A percentile compares a stretch with the other conserved stretches of the same genome.
Evolutionary conservation across 1,140 invertebrate genomes (phyloP).

Genomic region (Tetramorium simillimum): DNA sequence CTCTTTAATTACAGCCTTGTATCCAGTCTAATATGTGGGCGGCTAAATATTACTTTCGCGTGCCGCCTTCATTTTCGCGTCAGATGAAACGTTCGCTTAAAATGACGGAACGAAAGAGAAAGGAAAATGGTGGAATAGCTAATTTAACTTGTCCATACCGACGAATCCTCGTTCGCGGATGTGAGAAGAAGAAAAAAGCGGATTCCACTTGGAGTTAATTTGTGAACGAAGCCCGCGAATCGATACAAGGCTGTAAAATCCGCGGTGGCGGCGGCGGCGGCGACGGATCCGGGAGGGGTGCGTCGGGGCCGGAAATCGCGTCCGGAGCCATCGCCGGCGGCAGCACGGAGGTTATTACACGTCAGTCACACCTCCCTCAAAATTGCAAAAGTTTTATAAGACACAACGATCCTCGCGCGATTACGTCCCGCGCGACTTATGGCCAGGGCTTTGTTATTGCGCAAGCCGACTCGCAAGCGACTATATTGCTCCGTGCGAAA

Average conservation of each 20-base stretch:
- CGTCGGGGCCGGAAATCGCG: slow-evolving; percentile 44
- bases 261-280: not conserved
- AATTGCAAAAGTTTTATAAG: slow-evolving; percentile 78
- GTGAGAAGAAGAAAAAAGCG: slow-evolving; percentile 1
- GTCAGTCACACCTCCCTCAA: slow-evolving; percentile 76
- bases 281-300: slow-evolving; percentile 4
- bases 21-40: not conserved
- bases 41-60: slow-evolving; percentile 29
- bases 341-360: slow-evolving; percentile 74
- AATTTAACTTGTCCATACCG: slow-evolving; percentile 67
- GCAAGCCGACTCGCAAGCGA: not conserved
- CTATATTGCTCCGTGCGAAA: slow-evolving; percentile 59
- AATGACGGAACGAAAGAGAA: not conserved
- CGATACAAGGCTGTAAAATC: slow-evolving; percentile 60
- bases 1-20: not conserved
- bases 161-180: slow-evolving; percentile 16
- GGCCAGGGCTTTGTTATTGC: slow-evolving; percentile 67
- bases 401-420: slow-evolving; percentile 72
- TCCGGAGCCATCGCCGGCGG: slow-evolving; percentile 54
- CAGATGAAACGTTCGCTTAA: not conserved
- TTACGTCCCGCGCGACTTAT: slow-evolving; percentile 70
- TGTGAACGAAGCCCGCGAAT: slow-evolving; percentile 60
- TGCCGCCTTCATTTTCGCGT: not conserved
- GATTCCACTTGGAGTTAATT: slow-evolving; percentile 63
- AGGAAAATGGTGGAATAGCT: slow-evolving; percentile 20